These are phyloP conservation scores for Drosophila willistoni DNA, from an alignment of 1,140 invertebrate species.

Conservation along the genomic window DNA sequence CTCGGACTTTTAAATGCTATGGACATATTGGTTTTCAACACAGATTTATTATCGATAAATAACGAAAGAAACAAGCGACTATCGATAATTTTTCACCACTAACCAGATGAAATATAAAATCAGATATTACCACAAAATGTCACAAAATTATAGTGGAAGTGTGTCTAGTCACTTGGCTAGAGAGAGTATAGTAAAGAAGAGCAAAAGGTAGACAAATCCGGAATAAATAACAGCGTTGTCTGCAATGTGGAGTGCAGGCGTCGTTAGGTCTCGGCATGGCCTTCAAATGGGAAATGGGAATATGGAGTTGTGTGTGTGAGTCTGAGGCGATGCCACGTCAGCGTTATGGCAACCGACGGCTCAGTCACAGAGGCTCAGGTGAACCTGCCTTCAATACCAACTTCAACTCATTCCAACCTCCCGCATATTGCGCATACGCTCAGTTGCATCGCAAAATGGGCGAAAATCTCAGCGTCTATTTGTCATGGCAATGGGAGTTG, in stretches of 20 bases:
- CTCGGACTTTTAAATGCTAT: too few species aligned
- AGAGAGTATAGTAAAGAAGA: conserved; percentile 12
- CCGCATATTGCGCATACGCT: conserved; percentile 76
- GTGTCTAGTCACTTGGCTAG: not conserved
- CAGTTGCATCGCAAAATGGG: conserved; percentile 79
- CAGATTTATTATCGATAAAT: too few species aligned
- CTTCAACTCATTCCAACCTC: conserved; percentile 24
- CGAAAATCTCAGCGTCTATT: conserved; percentile 68
- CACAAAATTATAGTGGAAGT: not conserved
- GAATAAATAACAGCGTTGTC: conserved; percentile 78
- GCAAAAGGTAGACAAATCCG: conserved; percentile 75
- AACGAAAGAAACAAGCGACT: too few species aligned
- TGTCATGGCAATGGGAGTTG: conserved; percentile 66
- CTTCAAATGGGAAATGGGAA: not conserved
- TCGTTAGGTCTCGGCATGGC: conserved; percentile 44
- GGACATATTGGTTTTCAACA: too few species aligned
- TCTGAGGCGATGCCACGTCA: conserved; percentile 54
- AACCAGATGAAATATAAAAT: too few species aligned
- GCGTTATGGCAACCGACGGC: conserved; percentile 72
- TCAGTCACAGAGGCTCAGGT: conserved; percentile 28
- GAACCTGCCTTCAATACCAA: conserved; percentile 23
- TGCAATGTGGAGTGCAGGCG: conserved; percentile 49
- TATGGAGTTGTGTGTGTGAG: not conserved
- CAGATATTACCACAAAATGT: too few species aligned
- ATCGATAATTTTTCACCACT: too few species aligned